These are phyloP conservation scores for Dendrolimus punctatus DNA, from an alignment of 1,140 invertebrate genomes.

Conservation along the genomic window DNA sequence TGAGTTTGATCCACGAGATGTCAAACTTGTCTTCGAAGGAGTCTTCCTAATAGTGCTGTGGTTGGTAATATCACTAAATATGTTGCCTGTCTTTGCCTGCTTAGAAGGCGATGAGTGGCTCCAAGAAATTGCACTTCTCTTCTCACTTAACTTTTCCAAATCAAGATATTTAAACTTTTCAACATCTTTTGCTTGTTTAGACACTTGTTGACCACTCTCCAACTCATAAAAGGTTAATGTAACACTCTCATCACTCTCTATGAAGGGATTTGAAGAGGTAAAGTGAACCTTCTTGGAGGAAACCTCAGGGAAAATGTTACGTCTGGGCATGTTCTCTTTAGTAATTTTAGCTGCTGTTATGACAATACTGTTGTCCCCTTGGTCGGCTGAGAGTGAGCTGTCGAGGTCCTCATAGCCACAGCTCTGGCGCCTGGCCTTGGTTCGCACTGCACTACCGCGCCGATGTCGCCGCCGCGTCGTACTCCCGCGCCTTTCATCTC, in stretches of 20 bases:
- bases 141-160: constrained; percentile 48
- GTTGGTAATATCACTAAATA: constrained; percentile 52
- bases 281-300: constrained; percentile 62
- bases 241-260: constrained; percentile 65
- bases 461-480: constrained; percentile 34
- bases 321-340: constrained; percentile 56
- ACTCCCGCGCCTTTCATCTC: constrained; percentile 24
- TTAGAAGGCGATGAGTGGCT: constrained; percentile 57
- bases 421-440: constrained; percentile 44
- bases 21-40: constrained; percentile 48
- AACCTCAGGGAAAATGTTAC: constrained; percentile 54
- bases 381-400: constrained; percentile 72
- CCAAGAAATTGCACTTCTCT: constrained; percentile 45
- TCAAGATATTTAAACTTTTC: constrained; percentile 68
- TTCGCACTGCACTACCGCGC: constrained; percentile 35
- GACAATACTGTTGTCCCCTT: constrained; percentile 70
- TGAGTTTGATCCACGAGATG: constrained; percentile 38
- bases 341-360: constrained; percentile 71
- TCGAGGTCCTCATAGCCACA: constrained; percentile 68
- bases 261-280: constrained; percentile 59
- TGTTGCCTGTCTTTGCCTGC: constrained; percentile 39
- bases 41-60: constrained; percentile 39
- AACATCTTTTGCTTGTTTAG: constrained; percentile 34
- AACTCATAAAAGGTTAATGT: constrained; percentile 67
- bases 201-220: constrained; percentile 33